phyloP scores from a whole-genome alignment of 2,888 invertebrate species.

The Blastobasis adustella region DNA sequence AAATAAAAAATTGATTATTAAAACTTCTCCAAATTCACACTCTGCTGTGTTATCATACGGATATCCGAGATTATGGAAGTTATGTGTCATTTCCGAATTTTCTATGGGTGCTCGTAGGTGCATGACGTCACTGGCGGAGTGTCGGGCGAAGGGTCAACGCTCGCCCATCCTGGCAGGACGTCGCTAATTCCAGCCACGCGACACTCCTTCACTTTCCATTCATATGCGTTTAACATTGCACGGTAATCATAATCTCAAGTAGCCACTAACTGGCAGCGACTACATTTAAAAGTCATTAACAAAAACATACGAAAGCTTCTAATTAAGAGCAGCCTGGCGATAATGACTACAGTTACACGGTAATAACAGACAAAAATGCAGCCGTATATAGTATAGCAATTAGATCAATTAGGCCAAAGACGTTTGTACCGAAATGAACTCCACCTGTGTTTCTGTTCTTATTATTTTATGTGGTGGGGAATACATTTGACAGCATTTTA shows the following conservation, averaged over 20 bases:
- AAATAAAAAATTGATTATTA: too few species aligned
- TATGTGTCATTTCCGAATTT: too few species aligned
- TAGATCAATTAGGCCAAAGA: too few species aligned
- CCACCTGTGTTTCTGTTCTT: too few species aligned
- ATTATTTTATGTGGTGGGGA: too few species aligned
- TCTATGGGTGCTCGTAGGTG: background rate
- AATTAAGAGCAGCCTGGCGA: constrained; percentile 10
- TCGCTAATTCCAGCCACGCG: constrained; percentile 62
- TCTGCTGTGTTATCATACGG: too few species aligned
- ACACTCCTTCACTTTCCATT: constrained; percentile 28
- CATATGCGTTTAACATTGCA: constrained; percentile 18
- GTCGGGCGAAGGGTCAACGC: constrained; percentile 38
- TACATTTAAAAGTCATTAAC: constrained; percentile 12
- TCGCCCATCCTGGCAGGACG: constrained; percentile 63
- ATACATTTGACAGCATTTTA: too few species aligned
- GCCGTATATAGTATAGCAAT: background rate
- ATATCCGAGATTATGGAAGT: too few species aligned
- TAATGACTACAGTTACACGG: constrained; percentile 13
- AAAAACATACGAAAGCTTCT: constrained; percentile 8
- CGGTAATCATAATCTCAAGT: constrained; percentile 8
- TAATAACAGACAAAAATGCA: constrained; percentile 6
- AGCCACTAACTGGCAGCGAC: constrained; percentile 6
- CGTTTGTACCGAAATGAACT: too few species aligned
- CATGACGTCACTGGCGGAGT: background rate
- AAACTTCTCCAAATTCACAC: too few species aligned